phyloP scores from a whole-genome alignment of 23 tunicate species.

The Ascidia mentula region DNA sequence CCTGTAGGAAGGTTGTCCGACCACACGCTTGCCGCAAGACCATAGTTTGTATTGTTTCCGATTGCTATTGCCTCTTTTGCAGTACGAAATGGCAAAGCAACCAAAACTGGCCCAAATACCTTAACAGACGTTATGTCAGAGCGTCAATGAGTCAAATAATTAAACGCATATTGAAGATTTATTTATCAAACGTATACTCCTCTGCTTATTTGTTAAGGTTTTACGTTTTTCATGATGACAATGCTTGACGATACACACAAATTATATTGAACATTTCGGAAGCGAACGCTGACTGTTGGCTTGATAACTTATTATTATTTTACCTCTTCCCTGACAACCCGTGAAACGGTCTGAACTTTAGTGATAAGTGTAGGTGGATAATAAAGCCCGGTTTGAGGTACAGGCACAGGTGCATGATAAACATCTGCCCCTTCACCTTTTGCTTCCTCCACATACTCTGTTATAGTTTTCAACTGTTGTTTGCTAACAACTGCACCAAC shows the following conservation, averaged over 20 bases:
- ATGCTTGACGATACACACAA: too few relatives aligned
- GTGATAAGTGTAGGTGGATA: conserved; percentile 97
- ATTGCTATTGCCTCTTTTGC: conserved; percentile 79
- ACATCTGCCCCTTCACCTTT: conserved; percentile 85
- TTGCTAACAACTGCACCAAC: conserved; percentile 93
- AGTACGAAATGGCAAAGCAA: conserved; percentile 92
- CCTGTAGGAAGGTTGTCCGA: conserved; percentile 91
- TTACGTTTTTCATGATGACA: too few relatives aligned
- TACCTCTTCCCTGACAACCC: conserved; percentile 92
- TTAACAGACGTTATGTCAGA: too few relatives aligned
- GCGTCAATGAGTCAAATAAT: too few relatives aligned
- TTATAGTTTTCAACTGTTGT: conserved; percentile 73
- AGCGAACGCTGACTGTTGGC: too few relatives aligned
- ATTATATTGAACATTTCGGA: too few relatives aligned
- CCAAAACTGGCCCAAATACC: conserved; percentile 93
- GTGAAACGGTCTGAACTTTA: conserved; percentile 92
- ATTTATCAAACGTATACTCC: too few relatives aligned
- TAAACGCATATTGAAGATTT: too few relatives aligned
- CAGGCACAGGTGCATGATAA: conserved; percentile 60
- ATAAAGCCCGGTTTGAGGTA: conserved; percentile 63
- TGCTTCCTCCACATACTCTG: conserved; percentile 80
- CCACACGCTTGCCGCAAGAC: conserved; percentile 92
- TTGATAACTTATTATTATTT: too few relatives aligned
- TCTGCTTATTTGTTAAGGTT: too few relatives aligned
- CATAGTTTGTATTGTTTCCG: conserved; percentile 96